Conservation (phyloP, 2,113 vertebrate species). For the Piliocolobus tephrosceles region DNA sequence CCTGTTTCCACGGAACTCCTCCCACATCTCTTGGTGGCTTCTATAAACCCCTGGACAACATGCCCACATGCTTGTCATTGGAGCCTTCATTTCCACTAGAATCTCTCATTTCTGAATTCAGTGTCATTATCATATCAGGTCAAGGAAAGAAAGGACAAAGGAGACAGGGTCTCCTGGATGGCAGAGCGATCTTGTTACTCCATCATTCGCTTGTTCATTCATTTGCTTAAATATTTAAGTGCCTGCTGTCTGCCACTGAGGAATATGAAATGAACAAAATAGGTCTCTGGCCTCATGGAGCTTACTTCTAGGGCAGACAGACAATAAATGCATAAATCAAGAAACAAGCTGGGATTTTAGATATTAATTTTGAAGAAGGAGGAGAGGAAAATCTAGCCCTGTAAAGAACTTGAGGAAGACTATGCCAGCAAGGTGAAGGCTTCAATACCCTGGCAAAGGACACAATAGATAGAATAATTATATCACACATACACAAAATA, state of each 20-base stretch:
- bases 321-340: neutral
- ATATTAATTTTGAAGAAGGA: neutral
- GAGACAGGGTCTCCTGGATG: neutral
- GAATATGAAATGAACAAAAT: neutral
- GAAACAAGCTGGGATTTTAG: neutral
- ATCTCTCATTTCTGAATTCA: neutral
- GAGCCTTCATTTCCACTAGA: neutral
- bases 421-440: neutral
- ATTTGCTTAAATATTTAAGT: neutral
- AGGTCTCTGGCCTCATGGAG: neutral
- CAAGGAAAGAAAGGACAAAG: neutral
- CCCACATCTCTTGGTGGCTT: neutral
- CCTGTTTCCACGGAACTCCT: neutral
- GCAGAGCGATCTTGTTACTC: neutral
- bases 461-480: neutral
- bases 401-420: neutral
- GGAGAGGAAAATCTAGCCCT: neutral
- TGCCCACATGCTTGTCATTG: neutral
- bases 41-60: neutral
- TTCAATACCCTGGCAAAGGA: neutral
- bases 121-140: neutral
- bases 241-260: neutral
- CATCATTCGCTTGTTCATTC: neutral
- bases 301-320: neutral
- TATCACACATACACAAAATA: neutral